Conservation (phyloP, 2,888 invertebrate genomes). For the Mycalesis mineus region DNA sequence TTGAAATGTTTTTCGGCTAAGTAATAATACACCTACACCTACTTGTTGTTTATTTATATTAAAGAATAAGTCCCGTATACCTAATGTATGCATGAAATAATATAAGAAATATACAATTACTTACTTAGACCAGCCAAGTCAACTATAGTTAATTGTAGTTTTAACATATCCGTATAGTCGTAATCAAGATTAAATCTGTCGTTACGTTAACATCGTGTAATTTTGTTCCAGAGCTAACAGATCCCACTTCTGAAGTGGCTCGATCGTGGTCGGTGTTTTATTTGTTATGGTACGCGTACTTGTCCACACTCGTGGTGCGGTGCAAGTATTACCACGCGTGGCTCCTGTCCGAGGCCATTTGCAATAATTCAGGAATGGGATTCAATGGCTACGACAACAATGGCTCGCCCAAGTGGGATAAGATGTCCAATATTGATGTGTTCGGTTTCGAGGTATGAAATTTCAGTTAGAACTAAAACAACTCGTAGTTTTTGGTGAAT, state of each 20-base stretch:
- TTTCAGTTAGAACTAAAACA: too few species aligned
- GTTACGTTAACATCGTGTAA: not conserved
- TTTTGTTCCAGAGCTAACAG: constrained; percentile 52
- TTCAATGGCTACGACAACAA: constrained; percentile 88
- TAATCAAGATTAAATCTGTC: not conserved
- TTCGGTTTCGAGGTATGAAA: constrained; percentile 88
- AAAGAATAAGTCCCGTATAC: too few species aligned
- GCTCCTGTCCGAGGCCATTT: constrained; percentile 95
- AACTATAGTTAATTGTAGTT: too few species aligned
- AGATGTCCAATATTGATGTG: constrained; percentile 94
- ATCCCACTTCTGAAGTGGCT: constrained; percentile 67
- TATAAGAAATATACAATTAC: too few species aligned
- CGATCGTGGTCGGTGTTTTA: constrained; percentile 71
- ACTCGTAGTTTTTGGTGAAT: too few species aligned
- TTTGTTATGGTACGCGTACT: constrained; percentile 82
- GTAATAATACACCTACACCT: too few species aligned
- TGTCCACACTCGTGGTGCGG: constrained; percentile 88
- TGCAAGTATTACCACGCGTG: constrained; percentile 99
- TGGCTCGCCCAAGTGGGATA: constrained; percentile 92
- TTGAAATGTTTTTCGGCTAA: too few species aligned
- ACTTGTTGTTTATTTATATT: too few species aligned
- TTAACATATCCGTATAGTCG: too few species aligned
- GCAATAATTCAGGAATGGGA: constrained; percentile 96
- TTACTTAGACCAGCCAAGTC: too few species aligned
- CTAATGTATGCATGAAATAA: too few species aligned